These are phyloP conservation scores for Nephrotoma guestfalica DNA, from an alignment of 2,888 invertebrate species.

Conservation along the genomic window DNA sequence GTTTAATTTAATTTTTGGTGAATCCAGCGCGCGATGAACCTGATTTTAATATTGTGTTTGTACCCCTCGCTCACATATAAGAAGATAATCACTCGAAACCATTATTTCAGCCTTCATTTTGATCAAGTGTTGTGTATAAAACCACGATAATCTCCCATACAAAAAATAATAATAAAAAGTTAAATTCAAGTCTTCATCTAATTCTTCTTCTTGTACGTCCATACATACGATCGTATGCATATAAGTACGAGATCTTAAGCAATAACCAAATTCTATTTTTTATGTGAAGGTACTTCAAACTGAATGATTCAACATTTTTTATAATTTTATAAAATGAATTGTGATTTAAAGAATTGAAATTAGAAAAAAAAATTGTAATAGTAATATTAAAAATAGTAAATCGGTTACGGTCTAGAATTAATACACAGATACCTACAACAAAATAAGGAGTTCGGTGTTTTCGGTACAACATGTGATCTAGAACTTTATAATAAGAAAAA, in stretches of 20 bases:
- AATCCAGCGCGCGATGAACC: background rate
- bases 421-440: background rate
- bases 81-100: background rate
- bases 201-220: background rate
- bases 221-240: background rate
- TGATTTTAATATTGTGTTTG: background rate
- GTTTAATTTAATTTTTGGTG: background rate
- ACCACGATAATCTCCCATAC: background rate
- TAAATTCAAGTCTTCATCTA: background rate
- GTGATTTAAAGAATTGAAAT: background rate
- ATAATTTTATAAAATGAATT: background rate
- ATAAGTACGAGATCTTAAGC: background rate
- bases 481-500: background rate
- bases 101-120: background rate
- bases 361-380: background rate
- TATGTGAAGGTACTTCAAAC: background rate
- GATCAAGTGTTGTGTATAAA: background rate
- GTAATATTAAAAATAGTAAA: background rate
- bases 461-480: background rate
- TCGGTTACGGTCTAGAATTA: background rate
- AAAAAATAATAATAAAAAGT: background rate
- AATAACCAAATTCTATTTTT: background rate
- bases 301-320: background rate
- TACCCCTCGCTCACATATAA: background rate
- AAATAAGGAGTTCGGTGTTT: background rate